Conservation (phyloP, 2,113 vertebrate species). For the Corythoichthys haematopterus region DNA sequence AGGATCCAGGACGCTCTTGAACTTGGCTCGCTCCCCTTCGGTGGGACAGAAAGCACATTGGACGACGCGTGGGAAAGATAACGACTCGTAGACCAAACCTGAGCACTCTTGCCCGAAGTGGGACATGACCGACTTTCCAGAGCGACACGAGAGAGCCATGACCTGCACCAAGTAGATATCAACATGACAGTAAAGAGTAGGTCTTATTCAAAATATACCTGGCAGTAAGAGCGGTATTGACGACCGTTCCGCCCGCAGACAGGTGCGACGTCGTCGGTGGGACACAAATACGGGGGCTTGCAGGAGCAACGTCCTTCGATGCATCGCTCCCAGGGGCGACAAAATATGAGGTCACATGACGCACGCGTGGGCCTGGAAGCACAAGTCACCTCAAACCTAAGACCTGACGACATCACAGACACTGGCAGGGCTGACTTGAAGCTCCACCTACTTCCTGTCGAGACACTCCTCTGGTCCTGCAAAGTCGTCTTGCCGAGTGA, state of each 20-base stretch:
- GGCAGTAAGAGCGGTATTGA: constrained; percentile 42
- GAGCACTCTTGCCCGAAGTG: constrained; percentile 47
- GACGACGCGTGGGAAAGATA: not conserved
- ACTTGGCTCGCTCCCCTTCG: not conserved
- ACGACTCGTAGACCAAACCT: not conserved
- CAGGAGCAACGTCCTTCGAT: constrained; percentile 21
- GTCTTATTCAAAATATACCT: constrained; percentile 19
- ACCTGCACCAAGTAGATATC: constrained; percentile 14
- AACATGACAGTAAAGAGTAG: too few species aligned
- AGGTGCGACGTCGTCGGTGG: rapidly evolving
- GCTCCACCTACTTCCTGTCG: constrained; percentile 11
- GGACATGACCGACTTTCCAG: constrained; percentile 52
- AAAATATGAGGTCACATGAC: constrained; percentile 44
- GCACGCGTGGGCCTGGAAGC: constrained; percentile 19
- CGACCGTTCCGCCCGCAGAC: constrained; percentile 15
- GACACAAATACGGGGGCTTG: constrained; percentile 41
- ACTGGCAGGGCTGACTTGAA: not conserved
- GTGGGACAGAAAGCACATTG: not conserved
- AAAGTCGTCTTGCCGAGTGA: not conserved
- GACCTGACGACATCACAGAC: not conserved
- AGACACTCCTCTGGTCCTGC: constrained; percentile 6
- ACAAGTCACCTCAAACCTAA: not conserved
- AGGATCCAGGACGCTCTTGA: not conserved
- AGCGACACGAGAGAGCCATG: constrained; percentile 47
- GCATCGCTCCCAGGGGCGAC: constrained; percentile 46